Conservation (phyloP, 2,888 invertebrate species). For the Erynnis tages region DNA sequence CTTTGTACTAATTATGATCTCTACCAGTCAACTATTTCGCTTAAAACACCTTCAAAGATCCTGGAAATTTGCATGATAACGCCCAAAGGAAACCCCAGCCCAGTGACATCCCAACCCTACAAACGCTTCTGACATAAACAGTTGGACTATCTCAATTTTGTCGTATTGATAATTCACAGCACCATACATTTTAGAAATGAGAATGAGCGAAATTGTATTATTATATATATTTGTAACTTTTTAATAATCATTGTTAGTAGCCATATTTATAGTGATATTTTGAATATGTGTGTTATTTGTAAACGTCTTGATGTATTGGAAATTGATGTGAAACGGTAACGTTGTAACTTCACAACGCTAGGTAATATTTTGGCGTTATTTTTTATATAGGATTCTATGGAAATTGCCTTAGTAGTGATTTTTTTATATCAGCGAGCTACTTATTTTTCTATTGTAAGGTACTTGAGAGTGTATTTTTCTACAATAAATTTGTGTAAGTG, state of each 20-base stretch:
- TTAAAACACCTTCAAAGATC: neutral
- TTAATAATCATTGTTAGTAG: constrained; percentile 21
- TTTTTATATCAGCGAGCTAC: constrained; percentile 36
- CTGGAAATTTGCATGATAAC: neutral
- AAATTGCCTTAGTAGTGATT: constrained; percentile 23
- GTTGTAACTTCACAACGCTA: neutral
- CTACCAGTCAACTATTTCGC: neutral
- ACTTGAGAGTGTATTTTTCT: constrained; percentile 57
- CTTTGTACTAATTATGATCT: no score
- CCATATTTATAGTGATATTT: constrained; percentile 27
- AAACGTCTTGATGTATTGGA: constrained; percentile 16
- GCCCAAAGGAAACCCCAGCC: neutral
- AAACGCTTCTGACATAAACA: neutral
- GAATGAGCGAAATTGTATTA: neutral
- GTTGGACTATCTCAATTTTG: neutral
- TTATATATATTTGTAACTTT: constrained; percentile 11
- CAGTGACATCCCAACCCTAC: constrained; percentile 4
- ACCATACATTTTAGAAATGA: neutral
- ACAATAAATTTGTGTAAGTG: constrained; percentile 36
- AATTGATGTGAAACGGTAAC: neutral
- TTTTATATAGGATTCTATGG: constrained; percentile 14
- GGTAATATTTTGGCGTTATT: constrained; percentile 5
- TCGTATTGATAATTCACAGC: no score
- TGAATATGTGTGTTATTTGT: constrained; percentile 20
- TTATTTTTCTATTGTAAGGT: constrained; percentile 50